Evolutionary conservation across 2,797 vertebrate genomes (phyloP), one percentile per base, ranked within the genome.

Genomic region (Pangasius macronema): DNA sequence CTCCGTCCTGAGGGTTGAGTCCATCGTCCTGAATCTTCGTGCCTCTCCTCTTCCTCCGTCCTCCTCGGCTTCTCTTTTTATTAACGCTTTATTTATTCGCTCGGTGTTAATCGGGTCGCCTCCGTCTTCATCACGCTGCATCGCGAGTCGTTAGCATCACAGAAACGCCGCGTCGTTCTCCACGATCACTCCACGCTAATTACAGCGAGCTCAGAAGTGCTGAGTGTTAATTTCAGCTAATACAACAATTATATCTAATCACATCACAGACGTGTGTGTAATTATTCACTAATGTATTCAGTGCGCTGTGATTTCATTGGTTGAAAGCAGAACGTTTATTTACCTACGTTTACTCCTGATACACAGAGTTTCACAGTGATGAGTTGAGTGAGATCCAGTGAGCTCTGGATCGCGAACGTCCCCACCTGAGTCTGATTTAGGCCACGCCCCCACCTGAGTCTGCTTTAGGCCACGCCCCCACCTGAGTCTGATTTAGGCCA

Each of bases 61-160:
- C 77, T 59, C 5, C 10, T 75, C 73, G 59, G 39, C 46, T 83
- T 87, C 33, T 85, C 57, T 72, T 89, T 88, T 89, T 88, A 91
- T 91, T 91, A 89, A 85, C 87, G 73, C 63, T 87, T 89, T 91
- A 88, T 92, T 91, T 91, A 91, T 91, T 84, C 81, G 84, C 84
- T 83, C 57, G 86, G 81, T 85, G 81, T 57, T 89, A 84, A 87
- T 91, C 81, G 70, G 55, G 20, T 63, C 39, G 51, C 49, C 53
- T 91, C 82, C 55, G 75, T 88, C 88, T 90, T 91, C 87, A 86
- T 91, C 87, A 84, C n/a, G n/a, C 77, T 65, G 9, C n/a, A 68
- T 27, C 8, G 36, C 16, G 51, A 85, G 73, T 83, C 77, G 77
- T 89, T 86, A 82, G 85, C 79, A 63, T 59, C 33, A 27, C 81